Conservation (phyloP, 2,888 invertebrate species). For the Acrocyrtus sp. region DNA sequence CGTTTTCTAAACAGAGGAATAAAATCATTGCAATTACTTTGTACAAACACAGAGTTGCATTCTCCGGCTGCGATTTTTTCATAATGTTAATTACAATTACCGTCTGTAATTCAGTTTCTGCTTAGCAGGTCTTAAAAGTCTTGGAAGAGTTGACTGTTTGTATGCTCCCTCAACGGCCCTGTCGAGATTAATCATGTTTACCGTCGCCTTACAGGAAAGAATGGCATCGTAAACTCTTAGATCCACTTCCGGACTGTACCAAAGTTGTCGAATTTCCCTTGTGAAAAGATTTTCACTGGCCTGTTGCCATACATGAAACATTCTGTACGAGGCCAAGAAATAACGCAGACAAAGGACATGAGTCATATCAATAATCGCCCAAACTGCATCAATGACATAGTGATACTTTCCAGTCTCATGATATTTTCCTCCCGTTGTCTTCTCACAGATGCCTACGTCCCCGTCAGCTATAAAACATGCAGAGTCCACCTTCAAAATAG, state of each 20-base stretch:
- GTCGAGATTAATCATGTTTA: constrained; percentile 56
- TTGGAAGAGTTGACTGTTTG: constrained; percentile 16
- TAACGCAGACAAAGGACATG: constrained; percentile 43
- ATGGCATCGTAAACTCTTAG: constrained; percentile 49
- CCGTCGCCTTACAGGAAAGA: constrained; percentile 43
- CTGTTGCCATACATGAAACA: constrained; percentile 56
- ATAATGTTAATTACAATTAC: no score
- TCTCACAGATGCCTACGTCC: constrained; percentile 14
- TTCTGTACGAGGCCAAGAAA: constrained; percentile 43
- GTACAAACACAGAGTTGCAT: no score
- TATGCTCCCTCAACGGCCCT: constrained; percentile 55
- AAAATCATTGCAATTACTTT: no score
- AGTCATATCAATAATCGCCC: constrained; percentile 54
- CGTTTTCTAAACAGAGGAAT: constrained; percentile 24
- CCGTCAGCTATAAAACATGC: constrained; percentile 9
- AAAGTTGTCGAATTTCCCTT: constrained; percentile 49
- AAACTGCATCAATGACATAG: constrained; percentile 52
- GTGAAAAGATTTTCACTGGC: constrained; percentile 57
- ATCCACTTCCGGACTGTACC: constrained; percentile 53
- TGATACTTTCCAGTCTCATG: constrained; percentile 39
- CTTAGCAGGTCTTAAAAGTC: constrained; percentile 41
- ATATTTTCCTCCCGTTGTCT: constrained; percentile 19
- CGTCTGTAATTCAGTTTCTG: constrained; percentile 32
- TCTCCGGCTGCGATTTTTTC: no score
- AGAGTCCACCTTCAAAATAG: constrained; percentile 19